Evolutionary conservation across 2,888 invertebrate species (phyloP), one percentile per base, ranked within the genome.

Genomic region (Caenorhabditis macrosperma): DNA sequence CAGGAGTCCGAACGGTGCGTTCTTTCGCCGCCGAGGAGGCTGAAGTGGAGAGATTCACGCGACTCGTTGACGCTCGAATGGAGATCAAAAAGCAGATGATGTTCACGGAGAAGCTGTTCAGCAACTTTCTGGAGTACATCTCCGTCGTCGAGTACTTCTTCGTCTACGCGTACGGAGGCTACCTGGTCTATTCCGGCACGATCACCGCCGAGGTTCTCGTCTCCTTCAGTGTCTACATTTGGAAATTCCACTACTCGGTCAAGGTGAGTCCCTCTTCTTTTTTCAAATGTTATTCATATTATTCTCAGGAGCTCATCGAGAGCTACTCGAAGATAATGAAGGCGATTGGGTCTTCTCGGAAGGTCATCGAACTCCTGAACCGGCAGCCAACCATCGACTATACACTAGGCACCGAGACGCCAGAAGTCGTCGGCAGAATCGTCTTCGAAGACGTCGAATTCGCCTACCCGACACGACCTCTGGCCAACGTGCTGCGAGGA

Each of bases 391-490:
- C 44, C n/a, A 26, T 78, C 5, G 78, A 78, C 33, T 78, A 71
- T 10, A 61, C 61, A 46, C 7, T 38, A 1, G 78, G 78, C 55
- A 63, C 74, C 4, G 74, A 78, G 24, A 80, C 24, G 4, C 69
- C 77, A 44, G 50, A 72, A 35, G 28, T 87, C 28, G 9, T 68
- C 12, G 95, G 95, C 7, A 93, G 94, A 87, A 94, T 95, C 0
- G 93, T 93, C 35, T 94, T 94, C 82, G 92, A 93, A 69, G 92
- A 93, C 26, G 93, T 95, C 0, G 95, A 91, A 92, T 95, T 95
- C 91, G 93, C 94, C 54, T 96, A 96, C 91, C 95, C 96, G 0
- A 94, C 94, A 0, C 93, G 95, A 15, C 93, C 93, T 46, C 94
- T 94, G 79, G 93, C 93, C 60, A 92, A 93, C 64, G 94, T 96